phyloP scores from a whole-genome alignment of 92 coral and sea anemone species.

The Muricea muricata region DNA sequence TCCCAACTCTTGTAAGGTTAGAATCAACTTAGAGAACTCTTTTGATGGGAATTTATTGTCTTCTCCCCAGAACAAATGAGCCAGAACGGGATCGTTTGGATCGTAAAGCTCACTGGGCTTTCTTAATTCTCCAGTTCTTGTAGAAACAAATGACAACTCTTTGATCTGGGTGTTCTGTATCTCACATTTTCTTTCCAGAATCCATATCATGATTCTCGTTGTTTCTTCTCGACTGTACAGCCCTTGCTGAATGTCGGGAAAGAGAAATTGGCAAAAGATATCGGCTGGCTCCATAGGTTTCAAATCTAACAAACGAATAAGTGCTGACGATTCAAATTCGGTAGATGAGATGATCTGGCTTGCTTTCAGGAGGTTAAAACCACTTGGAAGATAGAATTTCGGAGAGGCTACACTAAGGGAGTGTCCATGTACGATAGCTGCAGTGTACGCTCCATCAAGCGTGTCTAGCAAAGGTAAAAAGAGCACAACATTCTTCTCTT shows the following conservation, averaged over 20 bases:
- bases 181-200: constrained; percentile 28
- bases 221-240: constrained; percentile 30
- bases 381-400: constrained; percentile 17
- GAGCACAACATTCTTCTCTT: constrained; percentile 3
- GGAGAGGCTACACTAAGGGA: constrained; percentile 24
- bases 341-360: constrained; percentile 37
- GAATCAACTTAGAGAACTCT: not conserved
- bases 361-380: constrained; percentile 33
- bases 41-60: constrained; percentile 39
- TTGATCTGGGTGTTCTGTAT: constrained; percentile 5
- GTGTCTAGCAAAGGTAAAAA: constrained; percentile 49
- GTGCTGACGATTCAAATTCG: constrained; percentile 35
- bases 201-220: constrained; percentile 30
- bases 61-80: constrained; percentile 47
- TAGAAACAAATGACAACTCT: constrained; percentile 29
- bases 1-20: constrained; percentile 21
- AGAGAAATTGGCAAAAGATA: constrained; percentile 20
- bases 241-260: constrained; percentile 26
- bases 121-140: constrained; percentile 1
- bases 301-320: constrained; percentile 4
- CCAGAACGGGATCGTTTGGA: constrained; percentile 32
- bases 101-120: constrained; percentile 53
- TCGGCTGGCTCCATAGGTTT: constrained; percentile 6
- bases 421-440: not conserved
- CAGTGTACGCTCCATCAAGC: constrained; percentile 29